A percentile compares a stretch with the other conserved stretches of the same genome.
These are phyloP conservation scores for Argyresthia albistria DNA, from an alignment of 2,888 invertebrate species.

Conservation along the genomic window DNA sequence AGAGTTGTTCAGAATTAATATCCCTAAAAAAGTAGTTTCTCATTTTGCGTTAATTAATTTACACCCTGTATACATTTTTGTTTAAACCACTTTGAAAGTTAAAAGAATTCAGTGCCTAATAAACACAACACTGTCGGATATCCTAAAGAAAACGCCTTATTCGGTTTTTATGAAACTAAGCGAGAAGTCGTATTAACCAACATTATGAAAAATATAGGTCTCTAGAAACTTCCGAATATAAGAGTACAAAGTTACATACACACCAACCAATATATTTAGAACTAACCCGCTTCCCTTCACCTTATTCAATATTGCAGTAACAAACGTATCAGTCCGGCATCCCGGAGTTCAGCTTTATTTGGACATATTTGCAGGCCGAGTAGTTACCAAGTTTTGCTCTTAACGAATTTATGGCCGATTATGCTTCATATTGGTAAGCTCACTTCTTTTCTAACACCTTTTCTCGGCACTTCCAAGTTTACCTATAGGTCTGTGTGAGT, in stretches of 20 bases:
- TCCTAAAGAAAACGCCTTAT: no score
- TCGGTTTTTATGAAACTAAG: no score
- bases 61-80: no score
- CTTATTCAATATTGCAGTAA: no score
- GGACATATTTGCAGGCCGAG: neutral
- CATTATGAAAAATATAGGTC: neutral
- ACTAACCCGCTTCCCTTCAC: neutral
- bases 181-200: no score
- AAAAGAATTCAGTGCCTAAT: no score
- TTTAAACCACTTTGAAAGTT: no score
- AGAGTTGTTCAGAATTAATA: no score
- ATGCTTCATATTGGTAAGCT: slow-evolving; percentile 5
- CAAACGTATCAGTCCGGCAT: neutral
- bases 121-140: no score
- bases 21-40: no score
- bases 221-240: neutral
- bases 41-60: no score
- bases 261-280: neutral
- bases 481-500: neutral
- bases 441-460: slow-evolving; percentile 2
- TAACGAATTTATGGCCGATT: slow-evolving; percentile 13
- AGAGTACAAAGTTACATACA: slow-evolving; percentile 2
- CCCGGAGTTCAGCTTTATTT: neutral
- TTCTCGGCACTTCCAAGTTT: slow-evolving; percentile 1
- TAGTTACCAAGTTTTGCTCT: slow-evolving; percentile 11